Base-by-base conservation (phyloP, 1,140 invertebrate species). In the Gonioctena quinquepunctata region DNA sequence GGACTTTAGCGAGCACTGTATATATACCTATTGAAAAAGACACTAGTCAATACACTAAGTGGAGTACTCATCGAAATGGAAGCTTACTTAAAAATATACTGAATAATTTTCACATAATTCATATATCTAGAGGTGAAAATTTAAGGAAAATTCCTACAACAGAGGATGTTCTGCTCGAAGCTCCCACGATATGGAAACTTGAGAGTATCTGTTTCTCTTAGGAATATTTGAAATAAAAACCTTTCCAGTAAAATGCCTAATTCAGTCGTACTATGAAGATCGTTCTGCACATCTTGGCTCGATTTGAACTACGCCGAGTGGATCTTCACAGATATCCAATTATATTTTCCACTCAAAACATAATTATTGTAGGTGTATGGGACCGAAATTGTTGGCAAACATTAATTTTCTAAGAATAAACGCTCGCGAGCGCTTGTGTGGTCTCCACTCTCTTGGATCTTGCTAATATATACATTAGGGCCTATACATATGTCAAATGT, bases 391-490 rank as follows among this genome's bases (percentile, higher is more conserved):
- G 54, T 57, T 57, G 54, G 54, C 54, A 57, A 57, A 57, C 54
- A 21, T 57, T 25, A 25, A 57, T 57, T 57, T 22, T 57, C 54
- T 25, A 57, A 25, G 54, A 57, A 57, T 57, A 57, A 57, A 57
- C 22, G 33, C 25, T 57, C 16, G 54, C 11, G 54, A n/a, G 16
- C 61, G 28, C 33, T 63, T 63, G 61, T 63, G 61, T 63, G 61
- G 61, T 63, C 61, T 63, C 33, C 61, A 42, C 19, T 63, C 13
- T 48, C 16, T 16, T 48, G 21, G 49, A 48, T n/a, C 27, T 49
- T 42, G 61, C 61, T 63, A 63, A 63, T 63, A 63, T 63, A 63
- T 63, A 63, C 61, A 63, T 63, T 50, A 48, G 33, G 61, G n/a
- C 21, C 61, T 49, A 63, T 63, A 63, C 61, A 63, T 63, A 49